Conservation (phyloP, 2,113 vertebrate genomes). For the Hemichromis elongatus region DNA sequence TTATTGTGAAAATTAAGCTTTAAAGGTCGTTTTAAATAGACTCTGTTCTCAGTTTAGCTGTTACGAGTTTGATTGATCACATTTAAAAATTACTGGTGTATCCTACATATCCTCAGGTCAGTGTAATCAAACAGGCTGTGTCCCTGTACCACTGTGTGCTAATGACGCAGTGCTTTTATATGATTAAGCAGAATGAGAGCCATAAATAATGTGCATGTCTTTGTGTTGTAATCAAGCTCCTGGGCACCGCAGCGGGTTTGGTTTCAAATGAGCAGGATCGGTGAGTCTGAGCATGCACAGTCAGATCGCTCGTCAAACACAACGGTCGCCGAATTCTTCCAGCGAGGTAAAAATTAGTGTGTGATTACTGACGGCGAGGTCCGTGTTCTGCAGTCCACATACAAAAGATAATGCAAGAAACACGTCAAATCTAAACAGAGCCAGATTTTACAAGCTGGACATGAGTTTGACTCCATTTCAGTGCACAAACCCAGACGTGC, state of each 20-base stretch:
- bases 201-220: not conserved
- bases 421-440: not conserved
- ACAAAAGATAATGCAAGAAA: accelerated
- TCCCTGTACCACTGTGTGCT: not conserved
- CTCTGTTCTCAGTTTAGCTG: not conserved
- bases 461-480: accelerated
- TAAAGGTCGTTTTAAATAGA: not conserved
- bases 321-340: not conserved
- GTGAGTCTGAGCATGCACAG: not conserved
- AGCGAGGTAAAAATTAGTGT: not conserved
- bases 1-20: not conserved
- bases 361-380: not conserved
- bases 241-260: not conserved
- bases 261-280: not conserved
- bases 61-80: not conserved
- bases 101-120: not conserved
- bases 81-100: not conserved
- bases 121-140: not conserved
- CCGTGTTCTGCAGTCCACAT: not conserved
- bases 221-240: accelerated
- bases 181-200: not conserved
- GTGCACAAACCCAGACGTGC: accelerated
- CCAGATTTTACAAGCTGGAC: not conserved
- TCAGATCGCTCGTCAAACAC: not conserved
- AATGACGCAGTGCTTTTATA: not conserved